Evolutionary conservation across 2,113 vertebrate species (phyloP).

Genomic region (Heloderma charlesbogerti): DNA sequence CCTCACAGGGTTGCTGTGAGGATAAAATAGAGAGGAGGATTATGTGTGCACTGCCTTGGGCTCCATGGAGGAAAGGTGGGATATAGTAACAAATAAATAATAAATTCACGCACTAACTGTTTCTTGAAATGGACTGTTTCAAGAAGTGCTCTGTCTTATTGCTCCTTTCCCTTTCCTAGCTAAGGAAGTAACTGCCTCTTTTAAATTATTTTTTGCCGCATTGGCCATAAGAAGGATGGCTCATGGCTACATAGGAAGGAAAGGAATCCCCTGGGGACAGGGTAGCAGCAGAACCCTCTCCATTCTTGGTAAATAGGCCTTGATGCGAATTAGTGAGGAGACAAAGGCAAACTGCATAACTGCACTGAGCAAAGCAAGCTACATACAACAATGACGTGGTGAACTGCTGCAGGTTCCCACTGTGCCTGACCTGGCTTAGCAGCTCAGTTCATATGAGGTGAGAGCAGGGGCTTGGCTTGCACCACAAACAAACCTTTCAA

Average conservation of each 20-base stretch:
- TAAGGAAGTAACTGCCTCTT: neutral
- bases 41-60: no score
- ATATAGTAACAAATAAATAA: no score
- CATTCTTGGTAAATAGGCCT: no score
- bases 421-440: constrained; percentile 13
- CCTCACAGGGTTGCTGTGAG: no score
- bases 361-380: neutral
- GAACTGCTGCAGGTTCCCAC: constrained; percentile 1
- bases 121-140: neutral
- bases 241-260: no score
- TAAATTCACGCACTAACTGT: neutral
- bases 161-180: neutral
- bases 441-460: neutral
- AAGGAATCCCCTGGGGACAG: neutral
- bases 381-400: neutral
- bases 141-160: neutral
- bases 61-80: no score
- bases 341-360: neutral
- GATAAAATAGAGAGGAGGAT: no score
- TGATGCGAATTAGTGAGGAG: neutral
- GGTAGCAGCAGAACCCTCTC: neutral
- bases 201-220: neutral
- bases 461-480: neutral
- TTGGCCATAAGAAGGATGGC: no score
- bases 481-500: constrained; percentile 15